Percentiles rank a stretch among this genome's conserved stretches.
phyloP scores from a whole-genome alignment of 2,888 invertebrate species.

The Nebria salina region DNA sequence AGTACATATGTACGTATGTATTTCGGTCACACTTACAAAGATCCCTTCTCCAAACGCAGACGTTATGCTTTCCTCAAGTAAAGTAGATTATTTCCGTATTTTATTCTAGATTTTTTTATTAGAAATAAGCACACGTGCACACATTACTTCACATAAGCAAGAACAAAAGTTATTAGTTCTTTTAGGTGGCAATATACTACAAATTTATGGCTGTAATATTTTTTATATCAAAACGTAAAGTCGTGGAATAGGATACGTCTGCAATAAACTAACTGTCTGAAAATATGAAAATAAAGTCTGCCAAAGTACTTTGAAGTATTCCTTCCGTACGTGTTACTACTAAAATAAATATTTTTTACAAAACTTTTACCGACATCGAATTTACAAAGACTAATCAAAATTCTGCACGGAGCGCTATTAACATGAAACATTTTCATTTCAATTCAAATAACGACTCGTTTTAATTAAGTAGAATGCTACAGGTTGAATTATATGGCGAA shows the following conservation, averaged over 20 bases:
- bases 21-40: too few species aligned
- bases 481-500: conserved; percentile 35
- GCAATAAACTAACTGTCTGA: conserved; percentile 22
- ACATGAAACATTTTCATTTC: conserved; percentile 31
- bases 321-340: not conserved
- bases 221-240: conserved; percentile 34
- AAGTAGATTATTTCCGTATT: conserved; percentile 34
- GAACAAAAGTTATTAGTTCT: conserved; percentile 39
- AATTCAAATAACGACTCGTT: conserved; percentile 39
- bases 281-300: conserved; percentile 2
- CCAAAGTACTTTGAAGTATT: not conserved
- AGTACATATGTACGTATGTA: too few species aligned
- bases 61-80: conserved; percentile 26
- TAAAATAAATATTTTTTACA: not conserved
- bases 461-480: conserved; percentile 33
- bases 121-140: conserved; percentile 33
- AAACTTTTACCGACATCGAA: conserved; percentile 21
- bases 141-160: conserved; percentile 32
- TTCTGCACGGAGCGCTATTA: conserved; percentile 33
- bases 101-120: conserved; percentile 25
- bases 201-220: conserved; percentile 30
- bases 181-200: conserved; percentile 39
- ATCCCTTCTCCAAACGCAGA: not conserved
- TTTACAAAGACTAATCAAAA: conserved; percentile 35
- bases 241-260: conserved; percentile 20